A percentile compares a stretch with the other conserved stretches of the same genome.
phyloP scores from a whole-genome alignment of 2,797 vertebrate genomes.

The Cyclura pinguis region DNA sequence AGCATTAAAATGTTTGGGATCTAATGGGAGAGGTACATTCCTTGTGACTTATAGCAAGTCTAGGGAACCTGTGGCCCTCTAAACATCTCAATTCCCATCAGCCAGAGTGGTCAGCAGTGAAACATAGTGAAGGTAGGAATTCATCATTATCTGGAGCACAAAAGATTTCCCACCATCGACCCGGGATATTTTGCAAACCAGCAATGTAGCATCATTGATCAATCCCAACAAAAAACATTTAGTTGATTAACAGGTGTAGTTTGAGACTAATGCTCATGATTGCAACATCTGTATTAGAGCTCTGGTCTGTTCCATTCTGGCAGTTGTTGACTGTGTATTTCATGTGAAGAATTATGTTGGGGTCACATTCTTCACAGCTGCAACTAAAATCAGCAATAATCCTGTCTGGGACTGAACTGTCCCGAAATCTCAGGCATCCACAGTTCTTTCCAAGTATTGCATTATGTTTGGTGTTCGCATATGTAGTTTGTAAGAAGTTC shows the following conservation, averaged over 20 bases:
- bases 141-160: no score
- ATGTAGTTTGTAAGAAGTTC: not conserved
- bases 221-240: not conserved
- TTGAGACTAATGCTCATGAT: not conserved
- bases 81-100: no score
- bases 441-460: not conserved
- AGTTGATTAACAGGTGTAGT: not conserved
- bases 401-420: not conserved
- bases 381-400: not conserved
- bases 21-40: not conserved
- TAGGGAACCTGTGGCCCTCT: no score
- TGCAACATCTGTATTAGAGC: not conserved
- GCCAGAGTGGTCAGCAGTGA: no score
- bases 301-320: not conserved
- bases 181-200: not conserved
- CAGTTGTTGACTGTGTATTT: not conserved
- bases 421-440: not conserved
- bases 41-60: not conserved
- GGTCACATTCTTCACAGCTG: not conserved
- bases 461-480: not conserved
- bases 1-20: not conserved
- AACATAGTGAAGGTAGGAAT: no score
- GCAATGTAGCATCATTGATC: not conserved
- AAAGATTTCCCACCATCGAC: not conserved
- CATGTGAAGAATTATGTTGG: not conserved